Base-by-base conservation (phyloP, 2,888 invertebrate species). In the Loripinus fragilis region DNA sequence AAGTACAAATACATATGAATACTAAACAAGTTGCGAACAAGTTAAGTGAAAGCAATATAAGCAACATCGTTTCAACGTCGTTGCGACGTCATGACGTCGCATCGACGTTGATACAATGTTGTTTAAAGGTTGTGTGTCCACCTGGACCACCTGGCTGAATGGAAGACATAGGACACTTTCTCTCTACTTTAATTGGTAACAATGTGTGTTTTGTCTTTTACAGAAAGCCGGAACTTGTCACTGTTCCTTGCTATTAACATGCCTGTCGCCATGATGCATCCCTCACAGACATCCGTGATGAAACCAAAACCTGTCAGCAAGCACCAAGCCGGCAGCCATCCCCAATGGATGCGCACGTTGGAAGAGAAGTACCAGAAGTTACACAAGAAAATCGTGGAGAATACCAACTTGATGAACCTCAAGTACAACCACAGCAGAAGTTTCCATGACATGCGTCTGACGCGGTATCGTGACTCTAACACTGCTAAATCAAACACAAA, bases 321-420 rank as follows among this genome's bases (percentile, higher is more conserved):
- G 30, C 65, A 42, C 67, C 72, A 71, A 20, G 52, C 52, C 28
- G 78, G 73, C 1, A 80, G 81, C 7, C 84, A 85, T 67, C 90
- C 90, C 20, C 86, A 88, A 74, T 90, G 90, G 90, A 90, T 90
- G 90, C 81, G 87, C 64, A 86, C 86, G 7, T 67, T 90, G 42
- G 90, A 89, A 72, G 89, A 89, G 20, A 87, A 89, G 74, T 91
- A 89, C 72, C 87, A 89, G 60, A 87, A 86, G 71, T 82, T 91
- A n/a, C 91, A 91, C 78, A 81, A 86, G 69, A 90, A 90, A 78
- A 89, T 91, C 52, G 78, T 83, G 45, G 83, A 85, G 60, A 83
- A 81, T 55, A 80, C 78, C 17, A 42, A n/a, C 17, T 52, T 55
- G 15, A 78, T 69, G 20, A 64, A 73, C 33, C 50, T 67, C n/a